Evolutionary conservation across 2,113 vertebrate species (phyloP).

Genomic region (Nerophis ophidion): DNA sequence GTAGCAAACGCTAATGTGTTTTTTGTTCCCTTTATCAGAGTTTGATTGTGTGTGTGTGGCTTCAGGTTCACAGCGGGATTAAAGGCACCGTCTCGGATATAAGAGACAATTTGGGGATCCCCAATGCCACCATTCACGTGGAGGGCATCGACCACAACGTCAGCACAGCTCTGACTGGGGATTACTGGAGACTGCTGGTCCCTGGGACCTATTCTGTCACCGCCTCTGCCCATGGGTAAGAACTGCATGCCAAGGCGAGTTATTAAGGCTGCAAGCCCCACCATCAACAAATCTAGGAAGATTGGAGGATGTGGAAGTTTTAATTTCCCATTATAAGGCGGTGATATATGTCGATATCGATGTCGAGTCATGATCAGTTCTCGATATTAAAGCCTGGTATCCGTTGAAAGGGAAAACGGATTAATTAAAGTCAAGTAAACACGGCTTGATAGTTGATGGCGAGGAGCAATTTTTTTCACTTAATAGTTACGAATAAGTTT

Average conservation of each 20-base stretch:
- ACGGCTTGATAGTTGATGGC: too few relatives aligned
- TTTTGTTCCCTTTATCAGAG: background rate
- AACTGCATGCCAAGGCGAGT: background rate
- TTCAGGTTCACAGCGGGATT: conserved; percentile 84
- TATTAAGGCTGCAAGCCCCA: too few relatives aligned
- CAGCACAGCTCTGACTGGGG: conserved; percentile 81
- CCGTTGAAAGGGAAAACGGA: too few relatives aligned
- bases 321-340: too few relatives aligned
- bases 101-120: conserved; percentile 78
- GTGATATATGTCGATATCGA: too few relatives aligned
- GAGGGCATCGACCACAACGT: conserved; percentile 78
- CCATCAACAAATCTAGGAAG: too few relatives aligned
- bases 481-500: too few relatives aligned
- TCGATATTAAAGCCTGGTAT: too few relatives aligned
- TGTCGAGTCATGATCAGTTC: too few relatives aligned
- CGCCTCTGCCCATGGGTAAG: conserved; percentile 86
- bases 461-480: too few relatives aligned
- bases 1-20: conserved; percentile 48
- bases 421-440: too few relatives aligned
- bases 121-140: conserved; percentile 88
- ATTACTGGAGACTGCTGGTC: conserved; percentile 92
- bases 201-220: conserved; percentile 82
- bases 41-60: conserved; percentile 13
- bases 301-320: too few relatives aligned
- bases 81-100: conserved; percentile 87